phyloP scores from a whole-genome alignment of 2,113 vertebrate species.

The Corvus hawaiiensis region DNA sequence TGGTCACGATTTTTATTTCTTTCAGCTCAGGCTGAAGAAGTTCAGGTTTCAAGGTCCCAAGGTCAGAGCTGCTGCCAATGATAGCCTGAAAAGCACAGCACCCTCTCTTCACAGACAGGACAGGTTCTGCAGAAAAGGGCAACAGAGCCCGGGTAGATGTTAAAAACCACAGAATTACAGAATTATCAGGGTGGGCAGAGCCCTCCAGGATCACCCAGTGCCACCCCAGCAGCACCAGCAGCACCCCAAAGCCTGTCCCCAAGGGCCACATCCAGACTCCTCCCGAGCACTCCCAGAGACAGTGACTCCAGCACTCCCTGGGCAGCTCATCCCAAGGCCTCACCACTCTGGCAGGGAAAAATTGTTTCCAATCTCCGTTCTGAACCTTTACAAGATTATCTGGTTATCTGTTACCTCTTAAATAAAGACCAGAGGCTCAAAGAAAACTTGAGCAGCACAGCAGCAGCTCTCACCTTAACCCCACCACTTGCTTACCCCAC shows the following conservation, averaged over 20 bases:
- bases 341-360: background rate
- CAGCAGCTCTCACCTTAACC: background rate
- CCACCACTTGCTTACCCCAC: background rate
- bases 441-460: background rate
- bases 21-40: background rate
- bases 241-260: background rate
- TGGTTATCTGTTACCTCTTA: background rate
- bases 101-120: background rate
- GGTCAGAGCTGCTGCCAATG: background rate
- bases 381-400: background rate
- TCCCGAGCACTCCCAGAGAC: background rate
- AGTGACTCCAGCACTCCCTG: background rate
- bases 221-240: background rate
- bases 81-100: background rate
- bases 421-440: background rate
- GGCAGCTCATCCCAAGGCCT: background rate
- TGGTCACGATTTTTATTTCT: background rate
- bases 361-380: background rate
- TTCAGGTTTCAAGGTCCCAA: background rate
- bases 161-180: background rate
- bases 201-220: rapidly evolving
- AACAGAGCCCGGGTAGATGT: background rate
- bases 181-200: no score
- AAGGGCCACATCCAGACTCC: background rate
- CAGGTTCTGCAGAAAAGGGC: background rate